Percentiles rank a stretch among this genome's conserved stretches.
Evolutionary conservation across 2,888 invertebrate species (phyloP).

Genomic region (Lutraria lutraria): DNA sequence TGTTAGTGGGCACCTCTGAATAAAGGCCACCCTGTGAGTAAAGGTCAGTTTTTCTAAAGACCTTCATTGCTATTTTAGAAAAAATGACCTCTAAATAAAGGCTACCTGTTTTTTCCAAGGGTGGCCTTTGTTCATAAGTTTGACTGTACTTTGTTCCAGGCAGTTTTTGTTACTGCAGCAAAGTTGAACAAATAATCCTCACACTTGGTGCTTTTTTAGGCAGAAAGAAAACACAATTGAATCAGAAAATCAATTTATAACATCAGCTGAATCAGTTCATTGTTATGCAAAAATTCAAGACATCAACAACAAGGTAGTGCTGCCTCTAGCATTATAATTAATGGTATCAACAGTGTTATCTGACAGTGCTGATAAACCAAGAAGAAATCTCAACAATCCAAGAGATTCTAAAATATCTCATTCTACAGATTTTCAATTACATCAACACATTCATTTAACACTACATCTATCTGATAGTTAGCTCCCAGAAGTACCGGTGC

Average conservation of each 20-base stretch:
- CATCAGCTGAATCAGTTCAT: background rate
- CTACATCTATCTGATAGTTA: background rate
- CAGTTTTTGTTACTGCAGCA: background rate
- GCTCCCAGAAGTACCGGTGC: background rate
- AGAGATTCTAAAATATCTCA: conserved; percentile 16
- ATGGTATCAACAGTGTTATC: background rate
- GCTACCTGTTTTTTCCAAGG: no score
- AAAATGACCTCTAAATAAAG: no score
- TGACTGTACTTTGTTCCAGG: no score
- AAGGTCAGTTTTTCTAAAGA: no score
- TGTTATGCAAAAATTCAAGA: background rate
- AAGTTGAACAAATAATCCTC: background rate
- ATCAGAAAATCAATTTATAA: background rate
- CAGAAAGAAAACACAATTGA: background rate
- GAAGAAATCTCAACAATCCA: background rate
- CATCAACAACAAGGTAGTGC: background rate
- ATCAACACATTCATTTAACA: conserved; percentile 17
- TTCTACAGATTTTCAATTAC: conserved; percentile 20
- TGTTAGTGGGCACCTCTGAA: no score
- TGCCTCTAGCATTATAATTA: background rate
- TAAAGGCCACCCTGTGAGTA: no score
- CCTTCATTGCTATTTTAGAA: no score
- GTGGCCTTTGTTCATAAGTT: no score
- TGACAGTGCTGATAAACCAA: background rate
- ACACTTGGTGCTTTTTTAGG: background rate